phyloP scores from a whole-genome alignment of 2,113 vertebrate species.

The Macrotus californicus region DNA sequence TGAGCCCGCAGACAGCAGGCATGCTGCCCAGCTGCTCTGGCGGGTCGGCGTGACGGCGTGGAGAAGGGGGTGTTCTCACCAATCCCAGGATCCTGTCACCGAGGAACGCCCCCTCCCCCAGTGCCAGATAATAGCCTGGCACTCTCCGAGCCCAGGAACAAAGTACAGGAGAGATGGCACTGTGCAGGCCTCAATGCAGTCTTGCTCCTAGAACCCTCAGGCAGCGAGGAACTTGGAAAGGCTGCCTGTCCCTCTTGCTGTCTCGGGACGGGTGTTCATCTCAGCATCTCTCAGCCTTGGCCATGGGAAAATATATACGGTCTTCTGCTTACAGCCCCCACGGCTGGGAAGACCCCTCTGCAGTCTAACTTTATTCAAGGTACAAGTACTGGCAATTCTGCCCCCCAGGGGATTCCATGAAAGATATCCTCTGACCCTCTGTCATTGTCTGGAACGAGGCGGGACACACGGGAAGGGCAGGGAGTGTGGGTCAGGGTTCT shows the following conservation, averaged over 20 bases:
- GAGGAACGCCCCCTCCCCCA: not conserved
- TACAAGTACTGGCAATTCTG: not conserved
- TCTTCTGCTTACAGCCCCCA: not conserved
- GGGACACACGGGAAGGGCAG: fast-evolving
- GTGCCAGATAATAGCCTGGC: slow-evolving; percentile 34
- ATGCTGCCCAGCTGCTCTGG: slow-evolving; percentile 49
- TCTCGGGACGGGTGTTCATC: not conserved
- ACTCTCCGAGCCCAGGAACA: not conserved
- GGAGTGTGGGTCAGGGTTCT: not conserved
- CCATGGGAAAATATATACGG: fast-evolving
- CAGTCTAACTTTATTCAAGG: not conserved
- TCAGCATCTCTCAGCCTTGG: not conserved
- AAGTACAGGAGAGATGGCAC: not conserved
- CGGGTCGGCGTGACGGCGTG: not conserved
- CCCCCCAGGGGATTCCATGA: not conserved
- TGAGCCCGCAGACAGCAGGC: slow-evolving; percentile 19
- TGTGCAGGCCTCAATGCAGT: fast-evolving
- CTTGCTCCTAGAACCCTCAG: not conserved
- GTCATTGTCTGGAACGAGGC: not conserved
- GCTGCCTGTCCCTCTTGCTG: not conserved
- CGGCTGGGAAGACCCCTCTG: not conserved
- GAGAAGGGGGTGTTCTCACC: not conserved
- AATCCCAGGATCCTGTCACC: not conserved
- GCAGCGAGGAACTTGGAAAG: not conserved
- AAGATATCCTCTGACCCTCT: not conserved